Conservation (phyloP, 2,113 vertebrate genomes). For the Serinus canaria region DNA sequence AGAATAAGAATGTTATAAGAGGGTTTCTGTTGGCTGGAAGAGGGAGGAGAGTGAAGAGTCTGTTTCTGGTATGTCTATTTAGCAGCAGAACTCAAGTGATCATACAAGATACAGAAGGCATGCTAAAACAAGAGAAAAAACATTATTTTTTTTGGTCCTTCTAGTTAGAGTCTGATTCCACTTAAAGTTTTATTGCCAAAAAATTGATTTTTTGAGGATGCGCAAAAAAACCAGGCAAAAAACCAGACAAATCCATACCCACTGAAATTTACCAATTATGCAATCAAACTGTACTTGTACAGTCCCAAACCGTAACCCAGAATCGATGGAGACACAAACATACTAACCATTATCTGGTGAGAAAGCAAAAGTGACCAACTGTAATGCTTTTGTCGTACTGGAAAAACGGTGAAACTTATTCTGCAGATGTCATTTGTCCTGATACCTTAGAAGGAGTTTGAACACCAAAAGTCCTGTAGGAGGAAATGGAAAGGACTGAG, state of each 20-base stretch:
- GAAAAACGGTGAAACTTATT: not conserved
- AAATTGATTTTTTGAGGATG: not conserved
- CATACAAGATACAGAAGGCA: not conserved
- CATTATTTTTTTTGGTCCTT: not conserved
- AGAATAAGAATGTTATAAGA: slow-evolving; percentile 2
- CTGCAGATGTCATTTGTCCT: not conserved
- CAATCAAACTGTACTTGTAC: not conserved
- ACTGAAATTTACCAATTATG: not conserved
- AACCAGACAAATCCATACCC: not conserved
- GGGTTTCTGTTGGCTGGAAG: not conserved
- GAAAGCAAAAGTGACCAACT: not conserved
- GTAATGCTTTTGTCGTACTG: not conserved
- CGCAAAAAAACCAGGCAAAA: not conserved
- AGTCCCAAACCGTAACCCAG: not conserved
- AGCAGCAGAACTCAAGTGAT: not conserved
- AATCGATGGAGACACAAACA: not conserved
- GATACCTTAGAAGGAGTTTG: not conserved
- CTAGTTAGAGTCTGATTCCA: not conserved
- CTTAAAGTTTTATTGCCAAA: not conserved
- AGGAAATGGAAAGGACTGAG: not conserved
- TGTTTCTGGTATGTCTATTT: not conserved
- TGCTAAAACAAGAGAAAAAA: not conserved
- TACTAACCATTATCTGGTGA: not conserved
- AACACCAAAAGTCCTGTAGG: not conserved
- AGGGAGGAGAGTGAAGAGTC: not conserved